Conservation (phyloP, 2,888 invertebrate genomes). For the Tuberolachnus salignus region DNA sequence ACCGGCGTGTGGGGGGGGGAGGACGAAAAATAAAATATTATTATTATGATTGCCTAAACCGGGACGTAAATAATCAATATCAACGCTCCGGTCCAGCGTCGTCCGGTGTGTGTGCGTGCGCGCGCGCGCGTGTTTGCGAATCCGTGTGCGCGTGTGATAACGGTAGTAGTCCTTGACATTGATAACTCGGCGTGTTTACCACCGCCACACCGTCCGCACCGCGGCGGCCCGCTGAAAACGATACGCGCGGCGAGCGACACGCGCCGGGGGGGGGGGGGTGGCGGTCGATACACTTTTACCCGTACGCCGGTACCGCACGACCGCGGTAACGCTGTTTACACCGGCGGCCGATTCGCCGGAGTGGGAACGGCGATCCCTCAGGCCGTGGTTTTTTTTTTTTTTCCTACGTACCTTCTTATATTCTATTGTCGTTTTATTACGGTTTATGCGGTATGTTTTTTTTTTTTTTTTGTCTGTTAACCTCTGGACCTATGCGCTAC, state of each 20-base stretch:
- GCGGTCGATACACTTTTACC: neutral
- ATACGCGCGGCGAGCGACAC: neutral
- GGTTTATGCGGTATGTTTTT: too few species aligned
- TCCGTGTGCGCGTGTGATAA: slow-evolving; percentile 11
- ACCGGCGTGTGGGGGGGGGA: too few species aligned
- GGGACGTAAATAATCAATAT: slow-evolving; percentile 47
- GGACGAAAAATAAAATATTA: neutral
- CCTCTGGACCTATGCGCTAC: too few species aligned
- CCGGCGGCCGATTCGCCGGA: too few species aligned
- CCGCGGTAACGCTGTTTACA: too few species aligned
- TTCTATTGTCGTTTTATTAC: too few species aligned
- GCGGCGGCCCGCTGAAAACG: neutral
- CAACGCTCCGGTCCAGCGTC: neutral
- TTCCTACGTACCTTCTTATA: too few species aligned
- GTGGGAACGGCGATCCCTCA: too few species aligned
- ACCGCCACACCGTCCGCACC: neutral
- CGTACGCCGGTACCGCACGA: neutral
- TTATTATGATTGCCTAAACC: too few species aligned
- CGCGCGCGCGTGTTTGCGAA: neutral
- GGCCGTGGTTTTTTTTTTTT: too few species aligned
- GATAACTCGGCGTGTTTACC: slow-evolving; percentile 36
- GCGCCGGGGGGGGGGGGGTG: neutral
- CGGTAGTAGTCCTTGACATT: slow-evolving; percentile 43
- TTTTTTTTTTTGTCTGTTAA: too few species aligned
- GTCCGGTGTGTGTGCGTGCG: neutral